phyloP scores from a whole-genome alignment of 2,888 invertebrate species.

The Drosophila nr. perissopoda region DNA sequence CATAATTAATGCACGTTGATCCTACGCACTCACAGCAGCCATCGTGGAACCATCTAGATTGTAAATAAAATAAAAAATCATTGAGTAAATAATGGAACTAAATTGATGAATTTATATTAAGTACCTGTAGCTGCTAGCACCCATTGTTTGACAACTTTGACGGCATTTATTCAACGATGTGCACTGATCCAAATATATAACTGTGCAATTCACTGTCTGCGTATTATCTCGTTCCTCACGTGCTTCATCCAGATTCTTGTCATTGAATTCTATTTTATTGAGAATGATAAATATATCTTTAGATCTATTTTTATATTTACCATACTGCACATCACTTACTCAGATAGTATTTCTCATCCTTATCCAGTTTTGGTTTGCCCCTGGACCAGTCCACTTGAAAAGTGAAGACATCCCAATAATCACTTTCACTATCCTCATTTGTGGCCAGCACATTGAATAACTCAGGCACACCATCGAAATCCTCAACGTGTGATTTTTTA shows the following conservation, averaged over 20 bases:
- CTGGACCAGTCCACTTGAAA: conserved; percentile 89
- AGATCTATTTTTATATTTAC: background rate
- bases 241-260: conserved; percentile 87
- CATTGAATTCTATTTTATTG: conserved; percentile 87
- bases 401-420: conserved; percentile 93
- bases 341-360: conserved; percentile 89
- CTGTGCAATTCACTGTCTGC: conserved; percentile 93
- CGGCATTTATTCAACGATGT: conserved; percentile 95
- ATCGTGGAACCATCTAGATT: conserved; percentile 92
- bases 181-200: conserved; percentile 95
- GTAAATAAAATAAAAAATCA: background rate
- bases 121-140: conserved; percentile 84
- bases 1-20: conserved; percentile 94
- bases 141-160: conserved; percentile 88
- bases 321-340: conserved; percentile 86
- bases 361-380: conserved; percentile 87
- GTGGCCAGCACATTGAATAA: conserved; percentile 91
- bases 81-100: background rate
- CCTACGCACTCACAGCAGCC: conserved; percentile 98
- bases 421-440: conserved; percentile 87
- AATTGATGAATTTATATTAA: background rate
- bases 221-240: conserved; percentile 85
- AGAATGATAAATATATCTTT: conserved; percentile 11
- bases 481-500: conserved; percentile 94
- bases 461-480: conserved; percentile 92